phyloP scores from a whole-genome alignment of 2,113 vertebrate species.

The Arothron firmamentum region DNA sequence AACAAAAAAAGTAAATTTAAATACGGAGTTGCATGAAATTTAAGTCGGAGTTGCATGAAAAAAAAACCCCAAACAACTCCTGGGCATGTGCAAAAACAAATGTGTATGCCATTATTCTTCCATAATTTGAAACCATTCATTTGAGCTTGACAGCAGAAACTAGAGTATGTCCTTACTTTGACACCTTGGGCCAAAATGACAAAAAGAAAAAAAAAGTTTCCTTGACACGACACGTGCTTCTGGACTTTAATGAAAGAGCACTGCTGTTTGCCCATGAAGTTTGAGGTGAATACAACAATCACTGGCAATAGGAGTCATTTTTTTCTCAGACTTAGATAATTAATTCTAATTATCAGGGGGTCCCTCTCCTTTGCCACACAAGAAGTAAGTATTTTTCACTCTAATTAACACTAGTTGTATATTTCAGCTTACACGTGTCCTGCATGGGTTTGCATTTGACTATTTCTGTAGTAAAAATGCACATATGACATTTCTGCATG shows the following conservation, averaged over 20 bases:
- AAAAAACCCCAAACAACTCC: too few relatives aligned
- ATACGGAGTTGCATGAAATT: too few relatives aligned
- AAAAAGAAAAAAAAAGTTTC: conserved; percentile 6
- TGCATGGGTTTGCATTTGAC: conserved; percentile 13
- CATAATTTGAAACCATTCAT: conserved; percentile 24
- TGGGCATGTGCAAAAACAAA: conserved; percentile 19
- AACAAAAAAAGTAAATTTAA: not conserved
- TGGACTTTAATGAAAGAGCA: not conserved
- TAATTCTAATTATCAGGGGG: conserved; percentile 63
- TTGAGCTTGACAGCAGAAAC: conserved; percentile 19
- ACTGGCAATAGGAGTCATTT: conserved; percentile 51
- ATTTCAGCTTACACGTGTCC: conserved; percentile 2
- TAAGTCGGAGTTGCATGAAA: too few relatives aligned
- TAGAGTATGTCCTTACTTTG: conserved; percentile 7
- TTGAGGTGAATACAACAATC: conserved; percentile 40
- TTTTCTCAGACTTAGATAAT: conserved; percentile 64
- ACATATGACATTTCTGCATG: conserved; percentile 31
- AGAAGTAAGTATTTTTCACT: conserved; percentile 62
- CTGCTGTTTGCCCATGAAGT: conserved; percentile 3
- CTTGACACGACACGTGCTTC: too few relatives aligned
- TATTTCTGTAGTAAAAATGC: conserved; percentile 17
- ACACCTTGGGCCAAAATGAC: conserved; percentile 25
- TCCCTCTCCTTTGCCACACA: conserved; percentile 57
- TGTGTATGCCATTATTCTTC: not conserved
- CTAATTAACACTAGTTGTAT: conserved; percentile 42